Evolutionary conservation across 1,140 invertebrate species (phyloP), one percentile per base, ranked within the genome.

Genomic region (Andrena cerasifolii): DNA sequence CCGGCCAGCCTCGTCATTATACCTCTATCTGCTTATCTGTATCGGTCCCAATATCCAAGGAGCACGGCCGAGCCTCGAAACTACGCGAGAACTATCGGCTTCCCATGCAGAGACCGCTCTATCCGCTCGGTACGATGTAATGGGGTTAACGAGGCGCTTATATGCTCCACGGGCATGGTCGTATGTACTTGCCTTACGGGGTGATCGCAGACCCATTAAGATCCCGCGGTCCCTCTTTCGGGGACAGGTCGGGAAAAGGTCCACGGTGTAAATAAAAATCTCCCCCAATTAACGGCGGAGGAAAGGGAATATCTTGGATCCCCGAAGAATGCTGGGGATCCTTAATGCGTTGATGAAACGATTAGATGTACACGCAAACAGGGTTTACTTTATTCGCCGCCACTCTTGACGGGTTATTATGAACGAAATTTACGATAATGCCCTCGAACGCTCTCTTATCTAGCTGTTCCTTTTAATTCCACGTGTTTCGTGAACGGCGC

Each of bases 1-100:
- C 79, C 62, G 81, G 79, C 59, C 54, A 58, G 74, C 77, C 81
- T 86, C 85, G 80, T 89, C 89, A 88, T 90, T 91, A 90, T 89
- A 86, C 75, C 78, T 78, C 56, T 87, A 87, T 89, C 82, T 79
- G 63, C 72, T 81, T 89, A 90, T 90, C 86, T 82, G 82, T 88
- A 89, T 88, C 87, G 83, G 79, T 62, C 82, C 36, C 73, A 79
- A 88, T 89, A 88, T 87, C 82, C 84, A 81, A 61, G 79, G 74
- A 71, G 28, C 16, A 10, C 3, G 24, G 7, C 2, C 26, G 10
- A 4, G 28, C 33, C 63, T 56, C 28, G 40, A 67, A 45, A 26
- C 14, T 40, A 43, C 26, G 16, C 24, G 26, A 36, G 33, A 31
- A 65, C 63, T 45, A 75, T 58, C 26, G 14, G 10, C 51, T 58